Conservation (phyloP, 2,888 invertebrate genomes). For the Spicauda simplicius region DNA sequence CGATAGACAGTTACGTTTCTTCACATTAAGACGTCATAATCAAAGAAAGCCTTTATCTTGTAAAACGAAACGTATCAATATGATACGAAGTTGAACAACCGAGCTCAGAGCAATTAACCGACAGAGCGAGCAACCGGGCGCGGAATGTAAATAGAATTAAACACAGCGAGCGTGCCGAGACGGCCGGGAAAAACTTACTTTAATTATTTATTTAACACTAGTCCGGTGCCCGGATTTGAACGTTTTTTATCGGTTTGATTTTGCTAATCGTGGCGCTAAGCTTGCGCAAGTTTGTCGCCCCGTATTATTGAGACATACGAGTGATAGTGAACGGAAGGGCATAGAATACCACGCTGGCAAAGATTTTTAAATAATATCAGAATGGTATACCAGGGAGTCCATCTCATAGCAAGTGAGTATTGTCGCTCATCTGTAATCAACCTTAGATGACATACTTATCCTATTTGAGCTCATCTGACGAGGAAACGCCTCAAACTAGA, state of each 20-base stretch:
- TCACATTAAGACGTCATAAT: too few species aligned
- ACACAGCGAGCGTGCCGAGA: conserved; percentile 53
- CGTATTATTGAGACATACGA: too few species aligned
- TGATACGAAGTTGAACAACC: conserved; percentile 37
- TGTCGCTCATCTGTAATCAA: too few species aligned
- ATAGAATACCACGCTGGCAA: too few species aligned
- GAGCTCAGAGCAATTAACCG: conserved; percentile 42
- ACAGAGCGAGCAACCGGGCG: conserved; percentile 47
- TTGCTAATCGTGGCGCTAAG: conserved; percentile 1
- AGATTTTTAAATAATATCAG: too few species aligned
- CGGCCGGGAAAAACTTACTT: conserved; percentile 51
- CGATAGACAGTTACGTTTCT: too few species aligned
- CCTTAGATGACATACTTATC: too few species aligned
- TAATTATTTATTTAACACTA: conserved; percentile 55
- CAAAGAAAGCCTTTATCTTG: neutral
- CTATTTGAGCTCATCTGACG: too few species aligned
- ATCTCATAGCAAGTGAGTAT: too few species aligned
- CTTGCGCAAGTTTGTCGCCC: neutral
- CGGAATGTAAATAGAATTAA: conserved; percentile 71
- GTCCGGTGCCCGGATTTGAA: conserved; percentile 35
- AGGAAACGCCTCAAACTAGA: too few species aligned
- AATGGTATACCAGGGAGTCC: too few species aligned
- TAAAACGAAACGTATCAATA: conserved; percentile 7
- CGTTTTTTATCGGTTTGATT: conserved; percentile 5
- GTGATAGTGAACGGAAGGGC: too few species aligned